Evolutionary conservation across 2,113 vertebrate genomes (phyloP).

Genomic region (Tupaia tana): DNA sequence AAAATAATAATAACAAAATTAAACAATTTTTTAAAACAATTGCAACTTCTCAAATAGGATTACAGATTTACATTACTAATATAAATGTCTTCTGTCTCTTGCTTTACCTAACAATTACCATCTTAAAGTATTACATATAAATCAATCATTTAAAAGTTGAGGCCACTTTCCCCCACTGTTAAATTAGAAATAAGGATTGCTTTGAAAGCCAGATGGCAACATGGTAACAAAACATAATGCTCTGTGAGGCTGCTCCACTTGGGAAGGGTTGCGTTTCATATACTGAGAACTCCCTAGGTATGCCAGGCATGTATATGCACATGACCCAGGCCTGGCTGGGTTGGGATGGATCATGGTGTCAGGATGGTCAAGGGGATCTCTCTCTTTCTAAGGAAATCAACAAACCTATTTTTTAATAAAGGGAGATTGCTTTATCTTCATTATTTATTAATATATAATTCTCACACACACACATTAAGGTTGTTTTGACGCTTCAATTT

Average conservation of each 20-base stretch:
- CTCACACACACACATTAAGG: neutral
- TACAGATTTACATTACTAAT: slow-evolving; percentile 28
- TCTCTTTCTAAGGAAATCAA: no score
- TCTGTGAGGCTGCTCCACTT: no score
- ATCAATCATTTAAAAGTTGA: slow-evolving; percentile 3
- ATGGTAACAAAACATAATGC: no score
- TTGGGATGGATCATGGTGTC: no score
- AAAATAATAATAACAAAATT: no score
- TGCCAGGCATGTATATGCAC: no score
- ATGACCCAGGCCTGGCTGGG: no score
- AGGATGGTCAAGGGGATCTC: no score
- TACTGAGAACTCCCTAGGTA: no score
- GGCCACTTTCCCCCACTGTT: neutral
- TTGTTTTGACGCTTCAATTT: slow-evolving; percentile 38
- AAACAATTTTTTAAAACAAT: neutral
- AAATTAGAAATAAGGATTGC: slow-evolving; percentile 18
- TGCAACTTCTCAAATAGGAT: neutral
- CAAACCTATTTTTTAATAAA: no score
- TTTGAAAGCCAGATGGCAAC: neutral
- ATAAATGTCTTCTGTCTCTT: slow-evolving; percentile 16
- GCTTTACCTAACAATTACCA: slow-evolving; percentile 6
- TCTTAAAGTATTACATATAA: neutral
- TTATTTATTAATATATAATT: slow-evolving; percentile 32
- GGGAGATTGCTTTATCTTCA: neutral
- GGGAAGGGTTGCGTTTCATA: no score